A percentile compares a stretch with the other conserved stretches of the same genome.
Evolutionary conservation across 2,888 invertebrate genomes (phyloP).

Genomic region (Ditylenchus weischeri): DNA sequence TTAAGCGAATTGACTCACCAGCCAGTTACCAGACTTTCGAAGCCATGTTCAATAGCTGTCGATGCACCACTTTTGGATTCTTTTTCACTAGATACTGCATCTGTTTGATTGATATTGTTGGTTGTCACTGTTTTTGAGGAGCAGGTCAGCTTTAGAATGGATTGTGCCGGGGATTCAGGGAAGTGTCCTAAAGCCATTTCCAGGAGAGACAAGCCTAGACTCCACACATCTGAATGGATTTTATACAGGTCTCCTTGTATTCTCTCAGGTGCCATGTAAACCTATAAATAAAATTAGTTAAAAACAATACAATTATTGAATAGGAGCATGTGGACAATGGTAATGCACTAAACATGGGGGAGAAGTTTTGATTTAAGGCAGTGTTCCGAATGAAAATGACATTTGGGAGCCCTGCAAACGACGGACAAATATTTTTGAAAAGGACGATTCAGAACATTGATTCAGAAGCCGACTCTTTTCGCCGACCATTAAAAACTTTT

Average conservation of each 20-base stretch:
- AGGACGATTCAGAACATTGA: too few relatives aligned
- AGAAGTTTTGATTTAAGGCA: slow-evolving; percentile 2
- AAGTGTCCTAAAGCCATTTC: slow-evolving; percentile 39
- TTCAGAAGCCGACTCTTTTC: too few relatives aligned
- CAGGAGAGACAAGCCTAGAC: slow-evolving; percentile 37
- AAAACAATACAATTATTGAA: not conserved
- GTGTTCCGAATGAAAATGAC: too few relatives aligned
- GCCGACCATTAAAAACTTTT: too few relatives aligned
- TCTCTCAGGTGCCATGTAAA: slow-evolving; percentile 60
- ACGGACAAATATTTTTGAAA: too few relatives aligned
- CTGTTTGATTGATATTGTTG: slow-evolving; percentile 17
- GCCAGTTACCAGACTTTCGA: slow-evolving; percentile 20
- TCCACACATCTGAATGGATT: slow-evolving; percentile 41
- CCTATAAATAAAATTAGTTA: slow-evolving; percentile 36
- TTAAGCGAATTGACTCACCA: too few relatives aligned
- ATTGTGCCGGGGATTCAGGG: slow-evolving; percentile 17
- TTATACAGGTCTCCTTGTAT: slow-evolving; percentile 36
- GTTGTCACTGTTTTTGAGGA: not conserved
- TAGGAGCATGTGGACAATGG: too few relatives aligned
- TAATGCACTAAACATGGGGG: not conserved
- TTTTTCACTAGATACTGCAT: not conserved
- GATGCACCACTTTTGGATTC: not conserved
- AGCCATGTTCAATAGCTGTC: slow-evolving; percentile 8
- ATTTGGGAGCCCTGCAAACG: too few relatives aligned
- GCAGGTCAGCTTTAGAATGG: not conserved